Percentiles rank a stretch among this genome's conserved stretches.
Evolutionary conservation across 2,888 invertebrate species (phyloP).

Genomic region (Sicus ferrugineus): DNA sequence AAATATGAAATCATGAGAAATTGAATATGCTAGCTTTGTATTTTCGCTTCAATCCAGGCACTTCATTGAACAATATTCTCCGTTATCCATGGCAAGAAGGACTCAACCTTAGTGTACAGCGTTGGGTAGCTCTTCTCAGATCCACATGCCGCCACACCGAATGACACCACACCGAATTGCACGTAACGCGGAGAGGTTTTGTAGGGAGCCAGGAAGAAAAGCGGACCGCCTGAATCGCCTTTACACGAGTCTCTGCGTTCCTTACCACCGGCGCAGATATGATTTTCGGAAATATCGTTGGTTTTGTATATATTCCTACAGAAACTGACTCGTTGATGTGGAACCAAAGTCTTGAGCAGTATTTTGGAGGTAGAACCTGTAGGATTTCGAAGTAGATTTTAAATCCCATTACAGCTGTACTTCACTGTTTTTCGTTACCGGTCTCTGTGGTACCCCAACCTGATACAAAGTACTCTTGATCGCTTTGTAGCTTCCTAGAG

Average conservation of each 20-base stretch:
- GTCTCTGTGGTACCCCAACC: slow-evolving; percentile 58
- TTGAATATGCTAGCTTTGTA: too few species aligned
- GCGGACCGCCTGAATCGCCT: slow-evolving; percentile 56
- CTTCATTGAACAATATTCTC: slow-evolving; percentile 45
- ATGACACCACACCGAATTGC: slow-evolving; percentile 70
- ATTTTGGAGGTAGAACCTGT: slow-evolving; percentile 41
- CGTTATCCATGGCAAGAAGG: slow-evolving; percentile 69
- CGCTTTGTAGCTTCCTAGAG: slow-evolving; percentile 34
- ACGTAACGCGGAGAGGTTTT: slow-evolving; percentile 46
- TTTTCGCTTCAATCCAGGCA: too few species aligned
- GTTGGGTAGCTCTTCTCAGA: slow-evolving; percentile 65
- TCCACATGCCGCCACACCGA: slow-evolving; percentile 68
- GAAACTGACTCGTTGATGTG: slow-evolving; percentile 38
- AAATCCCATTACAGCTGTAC: too few species aligned
- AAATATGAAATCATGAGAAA: too few species aligned
- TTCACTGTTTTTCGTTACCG: too few species aligned
- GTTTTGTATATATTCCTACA: slow-evolving; percentile 49
- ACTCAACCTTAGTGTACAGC: slow-evolving; percentile 67
- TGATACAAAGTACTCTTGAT: slow-evolving; percentile 46
- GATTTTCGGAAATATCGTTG: slow-evolving; percentile 49
- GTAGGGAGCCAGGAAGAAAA: slow-evolving; percentile 49
- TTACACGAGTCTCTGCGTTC: slow-evolving; percentile 52
- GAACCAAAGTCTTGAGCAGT: slow-evolving; percentile 50
- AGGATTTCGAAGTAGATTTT: neutral
- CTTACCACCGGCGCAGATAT: slow-evolving; percentile 56